phyloP scores from a whole-genome alignment of 2,888 invertebrate genomes.

The Parthenolecanium corni region DNA sequence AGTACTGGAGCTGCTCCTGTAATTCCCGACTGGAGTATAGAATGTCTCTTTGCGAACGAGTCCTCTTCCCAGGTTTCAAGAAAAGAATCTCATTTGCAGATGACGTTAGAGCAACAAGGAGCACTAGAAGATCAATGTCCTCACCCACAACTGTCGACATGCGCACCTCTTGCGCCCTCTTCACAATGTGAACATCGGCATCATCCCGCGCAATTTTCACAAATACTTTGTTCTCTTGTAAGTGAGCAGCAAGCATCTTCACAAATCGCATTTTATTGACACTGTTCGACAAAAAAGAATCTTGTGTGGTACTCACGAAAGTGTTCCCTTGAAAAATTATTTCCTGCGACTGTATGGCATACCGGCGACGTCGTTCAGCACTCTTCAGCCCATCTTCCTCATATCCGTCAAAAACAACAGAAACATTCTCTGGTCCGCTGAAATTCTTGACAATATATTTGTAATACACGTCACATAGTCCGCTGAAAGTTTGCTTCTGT shows the following conservation, averaged over 20 bases:
- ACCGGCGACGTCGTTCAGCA: conserved; percentile 11
- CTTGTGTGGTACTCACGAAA: conserved; percentile 30
- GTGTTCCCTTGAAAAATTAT: conserved; percentile 12
- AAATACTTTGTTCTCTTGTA: conserved; percentile 9
- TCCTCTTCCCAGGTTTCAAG: conserved; percentile 30
- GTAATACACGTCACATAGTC: not conserved
- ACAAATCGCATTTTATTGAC: conserved; percentile 33
- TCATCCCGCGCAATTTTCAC: conserved; percentile 31
- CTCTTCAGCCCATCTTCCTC: not conserved
- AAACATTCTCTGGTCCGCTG: not conserved
- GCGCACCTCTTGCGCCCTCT: conserved; percentile 30
- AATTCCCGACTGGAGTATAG: conserved; percentile 14
- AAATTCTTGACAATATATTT: no score
- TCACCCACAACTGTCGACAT: no score
- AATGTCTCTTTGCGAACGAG: conserved; percentile 15
- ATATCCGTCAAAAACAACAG: conserved; percentile 6
- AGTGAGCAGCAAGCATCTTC: conserved; percentile 32
- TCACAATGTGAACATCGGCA: conserved; percentile 32
- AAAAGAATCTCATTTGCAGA: conserved; percentile 29
- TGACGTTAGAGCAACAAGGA: conserved; percentile 23
- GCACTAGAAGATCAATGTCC: conserved; percentile 35
- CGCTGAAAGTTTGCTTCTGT: not conserved
- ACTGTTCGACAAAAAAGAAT: conserved; percentile 33
- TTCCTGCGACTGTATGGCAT: conserved; percentile 31
- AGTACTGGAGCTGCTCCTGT: not conserved